These are phyloP conservation scores for Calidris pygmaea DNA, from an alignment of 2,113 vertebrate genomes.

Conservation along the genomic window DNA sequence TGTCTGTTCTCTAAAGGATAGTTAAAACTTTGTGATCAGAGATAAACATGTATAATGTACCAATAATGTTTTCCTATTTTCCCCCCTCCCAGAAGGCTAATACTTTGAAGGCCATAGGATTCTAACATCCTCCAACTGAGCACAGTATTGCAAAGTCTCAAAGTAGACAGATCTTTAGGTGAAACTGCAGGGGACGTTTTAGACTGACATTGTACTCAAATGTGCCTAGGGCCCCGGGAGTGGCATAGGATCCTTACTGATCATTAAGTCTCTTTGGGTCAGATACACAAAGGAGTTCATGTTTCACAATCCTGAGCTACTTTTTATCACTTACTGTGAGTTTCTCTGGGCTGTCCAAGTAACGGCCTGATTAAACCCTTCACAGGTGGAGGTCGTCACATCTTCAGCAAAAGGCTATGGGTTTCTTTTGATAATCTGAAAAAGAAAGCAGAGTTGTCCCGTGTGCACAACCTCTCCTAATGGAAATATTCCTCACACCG, in stretches of 20 bases:
- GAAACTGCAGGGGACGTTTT: neutral
- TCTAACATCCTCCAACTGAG: neutral
- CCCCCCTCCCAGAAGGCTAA: neutral
- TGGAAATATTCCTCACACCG: rapidly evolving
- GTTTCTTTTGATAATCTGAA: neutral
- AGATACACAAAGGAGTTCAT: neutral
- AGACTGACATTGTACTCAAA: neutral
- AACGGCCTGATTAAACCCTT: neutral
- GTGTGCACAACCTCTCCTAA: neutral
- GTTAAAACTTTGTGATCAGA: neutral
- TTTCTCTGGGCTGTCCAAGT: neutral
- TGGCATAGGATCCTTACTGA: neutral
- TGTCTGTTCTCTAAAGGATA: neutral
- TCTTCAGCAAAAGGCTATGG: neutral
- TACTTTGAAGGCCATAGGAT: neutral
- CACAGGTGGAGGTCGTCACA: neutral
- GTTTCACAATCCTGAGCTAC: neutral
- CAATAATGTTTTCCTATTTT: neutral
- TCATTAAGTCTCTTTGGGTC: neutral
- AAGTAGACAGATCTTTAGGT: neutral
- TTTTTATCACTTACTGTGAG: neutral
- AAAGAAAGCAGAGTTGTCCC: neutral
- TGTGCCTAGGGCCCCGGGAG: neutral
- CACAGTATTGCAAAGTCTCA: neutral
- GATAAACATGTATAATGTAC: neutral